Conservation (phyloP, 37 sponge, comb jelly and placozoan genomes). For the Hormiphora californensis region DNA sequence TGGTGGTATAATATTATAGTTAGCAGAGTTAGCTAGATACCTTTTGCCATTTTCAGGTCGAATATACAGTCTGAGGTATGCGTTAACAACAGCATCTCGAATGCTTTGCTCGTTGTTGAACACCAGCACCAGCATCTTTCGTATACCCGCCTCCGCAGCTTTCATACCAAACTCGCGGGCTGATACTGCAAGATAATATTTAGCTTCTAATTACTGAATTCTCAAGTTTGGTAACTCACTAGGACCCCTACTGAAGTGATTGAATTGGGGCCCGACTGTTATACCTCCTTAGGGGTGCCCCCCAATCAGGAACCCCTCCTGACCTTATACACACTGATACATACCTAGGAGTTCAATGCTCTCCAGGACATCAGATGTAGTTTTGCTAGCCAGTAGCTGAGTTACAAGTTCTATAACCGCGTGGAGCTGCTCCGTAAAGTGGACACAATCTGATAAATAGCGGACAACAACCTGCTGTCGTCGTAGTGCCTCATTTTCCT, state of each 20-base stretch:
- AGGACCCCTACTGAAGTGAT: too few species aligned
- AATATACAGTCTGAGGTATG: constrained; percentile 74
- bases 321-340: too few species aligned
- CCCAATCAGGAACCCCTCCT: too few species aligned
- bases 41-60: constrained; percentile 33
- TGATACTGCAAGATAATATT: neutral
- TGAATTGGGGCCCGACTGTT: too few species aligned
- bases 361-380: constrained; percentile 74
- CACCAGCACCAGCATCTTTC: constrained; percentile 69
- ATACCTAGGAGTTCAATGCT: constrained; percentile 70
- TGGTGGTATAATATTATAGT: too few species aligned
- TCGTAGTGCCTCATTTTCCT: neutral
- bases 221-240: too few species aligned
- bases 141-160: constrained; percentile 59
- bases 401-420: constrained; percentile 63
- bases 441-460: constrained; percentile 65
- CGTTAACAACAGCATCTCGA: constrained; percentile 58
- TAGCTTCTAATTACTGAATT: neutral
- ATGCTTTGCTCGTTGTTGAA: constrained; percentile 71
- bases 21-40: too few species aligned
- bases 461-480: neutral
- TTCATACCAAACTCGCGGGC: constrained; percentile 62
- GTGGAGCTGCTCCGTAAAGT: constrained; percentile 61
- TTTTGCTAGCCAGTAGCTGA: constrained; percentile 77
- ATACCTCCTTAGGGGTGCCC: too few species aligned